These are phyloP conservation scores for Druceiella hillmani DNA, from an alignment of 2,888 invertebrate species.

Conservation along the genomic window DNA sequence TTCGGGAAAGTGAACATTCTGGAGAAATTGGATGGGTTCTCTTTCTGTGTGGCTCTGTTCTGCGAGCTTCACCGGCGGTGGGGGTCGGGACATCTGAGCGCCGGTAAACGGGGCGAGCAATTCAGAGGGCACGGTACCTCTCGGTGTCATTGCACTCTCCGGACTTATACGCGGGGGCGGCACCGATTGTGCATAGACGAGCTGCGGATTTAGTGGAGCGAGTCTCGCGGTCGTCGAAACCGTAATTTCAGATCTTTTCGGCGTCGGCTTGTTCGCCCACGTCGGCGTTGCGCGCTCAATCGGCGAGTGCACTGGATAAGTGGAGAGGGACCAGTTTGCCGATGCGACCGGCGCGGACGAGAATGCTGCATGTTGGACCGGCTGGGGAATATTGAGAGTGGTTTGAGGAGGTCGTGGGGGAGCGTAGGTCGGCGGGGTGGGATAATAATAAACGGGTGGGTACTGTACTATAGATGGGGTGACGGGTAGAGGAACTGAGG, in stretches of 20 bases:
- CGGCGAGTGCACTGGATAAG: conserved; percentile 23
- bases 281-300: conserved; percentile 16
- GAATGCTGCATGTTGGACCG: too few species aligned
- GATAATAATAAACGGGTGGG: conserved; percentile 22
- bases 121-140: conserved; percentile 3
- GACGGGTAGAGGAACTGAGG: conserved; percentile 13
- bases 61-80: conserved; percentile 20
- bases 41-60: conserved; percentile 29
- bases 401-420: conserved; percentile 21
- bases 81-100: conserved; percentile 16
- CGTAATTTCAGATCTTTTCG: conserved; percentile 21
- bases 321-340: conserved; percentile 20
- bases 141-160: too few species aligned
- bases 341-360: too few species aligned
- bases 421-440: conserved; percentile 14
- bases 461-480: conserved; percentile 23
- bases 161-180: too few species aligned
- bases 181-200: too few species aligned
- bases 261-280: not conserved
- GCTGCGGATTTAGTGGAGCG: conserved; percentile 26
- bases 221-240: conserved; percentile 17
- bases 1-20: conserved; percentile 53
- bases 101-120: conserved; percentile 12
- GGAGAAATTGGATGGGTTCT: conserved; percentile 51
- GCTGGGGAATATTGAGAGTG: too few species aligned